Evolutionary conservation across 2,113 vertebrate species (phyloP), one percentile per base, ranked within the genome.

Genomic region (Morone chrysops): DNA sequence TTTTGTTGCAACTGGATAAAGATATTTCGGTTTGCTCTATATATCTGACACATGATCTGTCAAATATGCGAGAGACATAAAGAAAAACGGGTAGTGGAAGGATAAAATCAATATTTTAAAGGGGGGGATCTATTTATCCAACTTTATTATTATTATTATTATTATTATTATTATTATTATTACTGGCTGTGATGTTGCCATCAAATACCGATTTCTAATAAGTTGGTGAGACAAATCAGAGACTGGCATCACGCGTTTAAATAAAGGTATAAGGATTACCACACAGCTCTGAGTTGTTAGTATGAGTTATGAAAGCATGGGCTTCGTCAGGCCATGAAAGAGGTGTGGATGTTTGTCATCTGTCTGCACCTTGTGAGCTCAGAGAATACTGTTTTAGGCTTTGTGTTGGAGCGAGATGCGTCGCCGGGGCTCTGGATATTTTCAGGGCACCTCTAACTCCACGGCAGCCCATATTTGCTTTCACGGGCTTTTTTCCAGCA

Each of bases 341-440:
- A 82, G 85, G 77, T 70, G 80, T 81, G 87, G 63, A 78, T 85
- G 79, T 90, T 85, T 92, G 84, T 89, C 90, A 86, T 88, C 36
- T 53, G 68, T 79, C 86, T 82, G 82, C 80, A 72, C 82, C 84
- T 53, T 80, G 56, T 20, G 51, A 78, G 81, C 67, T 43, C 69
- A 72, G 40, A 67, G 31, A 70, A 57, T 2, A 45, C 81, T 3
- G 25, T 84, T 86, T 86, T 88, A 61, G 70, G 54, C 75, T 90
- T 87, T 81, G 62, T 82, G 85, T 47, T 78, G 70, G 75, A 82
- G 62, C 45, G 67, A 72, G 78, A 66, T 78, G 82, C 73, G 84
- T 86, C 65, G 83, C 87, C 8, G 78, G 31, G 83, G 84, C 50
- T 93, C 91, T 93, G 91, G 90, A 90, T 75, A 89, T 90, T 86